Evolutionary conservation across 92 coral and sea anemone genomes (phyloP).

Genomic region (Zoanthus gigantus): DNA sequence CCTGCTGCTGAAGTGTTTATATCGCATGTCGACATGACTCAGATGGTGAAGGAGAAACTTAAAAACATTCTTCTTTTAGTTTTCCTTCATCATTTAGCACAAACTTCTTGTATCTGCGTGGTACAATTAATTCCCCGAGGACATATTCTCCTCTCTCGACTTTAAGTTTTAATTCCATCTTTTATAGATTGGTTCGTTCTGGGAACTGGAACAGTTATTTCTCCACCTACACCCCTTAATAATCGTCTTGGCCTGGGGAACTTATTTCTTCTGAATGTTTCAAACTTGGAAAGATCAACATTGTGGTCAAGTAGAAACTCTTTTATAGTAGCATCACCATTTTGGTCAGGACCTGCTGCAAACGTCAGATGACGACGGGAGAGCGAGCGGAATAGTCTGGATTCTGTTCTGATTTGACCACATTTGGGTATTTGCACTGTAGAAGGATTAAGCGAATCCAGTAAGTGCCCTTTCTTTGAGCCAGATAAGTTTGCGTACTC

Average conservation of each 20-base stretch:
- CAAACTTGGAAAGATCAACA: slow-evolving; percentile 4
- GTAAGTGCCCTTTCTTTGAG: too few relatives aligned
- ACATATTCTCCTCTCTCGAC: slow-evolving; percentile 55
- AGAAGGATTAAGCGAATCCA: too few relatives aligned
- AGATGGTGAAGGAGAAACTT: neutral
- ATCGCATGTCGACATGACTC: too few relatives aligned
- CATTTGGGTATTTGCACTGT: too few relatives aligned
- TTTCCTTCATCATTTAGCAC: slow-evolving; percentile 3
- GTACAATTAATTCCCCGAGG: neutral
- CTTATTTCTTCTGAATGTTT: neutral
- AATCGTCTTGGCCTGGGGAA: neutral
- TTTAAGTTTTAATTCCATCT: slow-evolving; percentile 35
- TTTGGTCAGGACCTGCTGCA: slow-evolving; percentile 8
- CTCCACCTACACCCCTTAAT: slow-evolving; percentile 36
- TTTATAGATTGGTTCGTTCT: slow-evolving; percentile 47
- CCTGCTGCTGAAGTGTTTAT: neutral
- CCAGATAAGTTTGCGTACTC: too few relatives aligned
- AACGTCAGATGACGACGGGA: too few relatives aligned
- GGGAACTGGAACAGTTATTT: slow-evolving; percentile 53
- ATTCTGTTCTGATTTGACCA: too few relatives aligned
- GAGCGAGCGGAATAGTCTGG: too few relatives aligned
- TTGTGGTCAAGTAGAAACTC: slow-evolving; percentile 18
- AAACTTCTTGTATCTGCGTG: slow-evolving; percentile 35
- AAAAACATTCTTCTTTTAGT: neutral
- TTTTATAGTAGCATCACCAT: slow-evolving; percentile 20